phyloP scores from a whole-genome alignment of 2,888 invertebrate species.

The Cheilosia variabilis region DNA sequence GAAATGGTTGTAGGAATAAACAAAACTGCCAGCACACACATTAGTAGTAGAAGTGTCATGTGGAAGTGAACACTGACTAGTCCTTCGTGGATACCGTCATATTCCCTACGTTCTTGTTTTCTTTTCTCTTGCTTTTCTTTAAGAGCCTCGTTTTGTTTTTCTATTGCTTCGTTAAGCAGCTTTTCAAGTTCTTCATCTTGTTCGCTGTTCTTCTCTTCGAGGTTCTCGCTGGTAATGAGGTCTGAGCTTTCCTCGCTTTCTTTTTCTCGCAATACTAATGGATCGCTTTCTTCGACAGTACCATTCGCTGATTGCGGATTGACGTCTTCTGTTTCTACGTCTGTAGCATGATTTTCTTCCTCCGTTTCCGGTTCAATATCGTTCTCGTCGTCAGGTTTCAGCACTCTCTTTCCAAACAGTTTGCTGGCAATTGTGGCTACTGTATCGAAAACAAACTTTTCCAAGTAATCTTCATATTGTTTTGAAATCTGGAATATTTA shows the following conservation, averaged over 20 bases:
- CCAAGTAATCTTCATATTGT: constrained; percentile 88
- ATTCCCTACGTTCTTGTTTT: constrained; percentile 76
- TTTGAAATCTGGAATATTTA: constrained; percentile 82
- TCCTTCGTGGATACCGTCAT: constrained; percentile 77
- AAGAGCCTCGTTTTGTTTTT: constrained; percentile 71
- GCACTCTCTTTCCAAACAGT: constrained; percentile 73
- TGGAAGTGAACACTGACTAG: constrained; percentile 88
- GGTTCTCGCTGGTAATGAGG: background rate
- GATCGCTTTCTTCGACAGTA: constrained; percentile 47
- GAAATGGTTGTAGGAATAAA: constrained; percentile 90
- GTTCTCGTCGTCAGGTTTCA: background rate
- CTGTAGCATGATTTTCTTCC: background rate
- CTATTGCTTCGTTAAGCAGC: constrained; percentile 73
- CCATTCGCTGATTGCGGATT: constrained; percentile 1
- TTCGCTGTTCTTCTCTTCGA: constrained; percentile 1
- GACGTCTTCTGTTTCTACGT: background rate
- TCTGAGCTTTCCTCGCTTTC: background rate
- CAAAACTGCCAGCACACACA: constrained; percentile 87
- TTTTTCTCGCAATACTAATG: background rate
- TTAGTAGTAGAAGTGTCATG: constrained; percentile 88
- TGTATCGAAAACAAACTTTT: constrained; percentile 84
- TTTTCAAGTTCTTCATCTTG: constrained; percentile 75
- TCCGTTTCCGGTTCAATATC: background rate
- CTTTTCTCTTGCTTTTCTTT: constrained; percentile 74
- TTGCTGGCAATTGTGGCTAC: constrained; percentile 81